Base-by-base conservation (phyloP, 2,113 vertebrate genomes). In the Garra rufa region DNA sequence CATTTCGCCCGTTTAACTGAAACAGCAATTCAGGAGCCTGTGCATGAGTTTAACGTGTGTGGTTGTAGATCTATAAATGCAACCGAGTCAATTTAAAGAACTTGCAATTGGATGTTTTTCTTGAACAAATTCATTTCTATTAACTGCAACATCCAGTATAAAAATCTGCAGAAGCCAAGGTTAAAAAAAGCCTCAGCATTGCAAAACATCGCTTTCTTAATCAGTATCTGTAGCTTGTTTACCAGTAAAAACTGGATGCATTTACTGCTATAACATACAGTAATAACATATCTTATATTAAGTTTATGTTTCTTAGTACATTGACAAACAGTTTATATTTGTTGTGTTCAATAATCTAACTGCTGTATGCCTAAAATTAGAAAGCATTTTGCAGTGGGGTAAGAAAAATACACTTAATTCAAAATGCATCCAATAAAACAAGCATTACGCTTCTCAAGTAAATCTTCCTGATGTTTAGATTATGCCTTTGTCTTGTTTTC, bases 1-100 rank as follows among this genome's bases (percentile, higher is more conserved):
- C 80, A 76, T 76, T 82, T 82, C 3, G 11, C 24, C 48, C 7
- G 28, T 57, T 71, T 28, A 70, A 28, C 74, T 55, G 74, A 84
- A 84, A 76, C 61, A 57, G 48, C 61, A 34, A 67, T 75, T 81
- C 69, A 41, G 10, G 17, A 75, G 69, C 55, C 43, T 24, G 7
- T 46, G 61, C 65, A 85, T 71, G 11, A 80, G 26, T 24, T 59
- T 61, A 41, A 44, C 67, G 30, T 69, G 30, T 17, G 10, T 14
- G 19, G 3, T 70, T 59, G 38, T 55, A 43, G 30, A 14, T 43
- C 34, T 26, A 26, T 24, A 77, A 52, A 55, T 38, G 46, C 34
- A 67, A 43, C 30, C 5, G 6, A 69, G 67, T 69, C 30, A 14
- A 70, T 41, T 69, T 55, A 48, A 14, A 67, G 14, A 46, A 34